Conservation (phyloP, 2,113 vertebrate species). For the Boleophthalmus pectinirostris region DNA sequence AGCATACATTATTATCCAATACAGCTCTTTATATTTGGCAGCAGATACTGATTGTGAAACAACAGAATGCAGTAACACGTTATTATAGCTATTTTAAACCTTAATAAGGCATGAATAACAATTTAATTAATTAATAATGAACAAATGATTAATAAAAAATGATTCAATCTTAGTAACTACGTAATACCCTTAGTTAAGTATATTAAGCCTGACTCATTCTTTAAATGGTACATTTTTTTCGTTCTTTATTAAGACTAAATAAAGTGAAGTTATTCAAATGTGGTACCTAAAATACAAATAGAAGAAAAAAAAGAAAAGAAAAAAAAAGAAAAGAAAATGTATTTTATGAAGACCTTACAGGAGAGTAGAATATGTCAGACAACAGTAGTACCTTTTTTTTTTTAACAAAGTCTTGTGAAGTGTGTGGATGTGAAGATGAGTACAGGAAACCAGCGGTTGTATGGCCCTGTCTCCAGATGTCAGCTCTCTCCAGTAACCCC, state of each 20-base stretch:
- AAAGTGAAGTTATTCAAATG: background rate
- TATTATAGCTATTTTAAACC: too few species aligned
- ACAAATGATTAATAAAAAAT: too few species aligned
- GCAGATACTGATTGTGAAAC: too few species aligned
- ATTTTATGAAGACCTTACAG: background rate
- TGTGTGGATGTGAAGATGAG: slow-evolving; percentile 31
- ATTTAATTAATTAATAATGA: too few species aligned
- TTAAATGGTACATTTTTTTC: too few species aligned
- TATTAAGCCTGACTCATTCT: too few species aligned
- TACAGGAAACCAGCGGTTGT: slow-evolving; percentile 53
- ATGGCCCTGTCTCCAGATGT: slow-evolving; percentile 39
- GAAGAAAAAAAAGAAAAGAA: too few species aligned
- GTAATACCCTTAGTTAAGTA: too few species aligned
- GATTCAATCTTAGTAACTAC: too few species aligned
- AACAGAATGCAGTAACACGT: too few species aligned
- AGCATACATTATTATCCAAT: background rate
- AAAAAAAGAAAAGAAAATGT: background rate
- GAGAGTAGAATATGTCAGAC: background rate
- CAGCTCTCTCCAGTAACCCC: slow-evolving; percentile 54
- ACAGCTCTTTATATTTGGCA: background rate
- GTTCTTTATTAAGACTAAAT: too few species aligned
- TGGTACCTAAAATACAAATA: background rate
- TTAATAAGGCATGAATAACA: too few species aligned
- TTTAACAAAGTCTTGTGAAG: slow-evolving; percentile 28
- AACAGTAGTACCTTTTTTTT: background rate